Conservation (phyloP, 2,888 invertebrate genomes). For the Panopea generosa region DNA sequence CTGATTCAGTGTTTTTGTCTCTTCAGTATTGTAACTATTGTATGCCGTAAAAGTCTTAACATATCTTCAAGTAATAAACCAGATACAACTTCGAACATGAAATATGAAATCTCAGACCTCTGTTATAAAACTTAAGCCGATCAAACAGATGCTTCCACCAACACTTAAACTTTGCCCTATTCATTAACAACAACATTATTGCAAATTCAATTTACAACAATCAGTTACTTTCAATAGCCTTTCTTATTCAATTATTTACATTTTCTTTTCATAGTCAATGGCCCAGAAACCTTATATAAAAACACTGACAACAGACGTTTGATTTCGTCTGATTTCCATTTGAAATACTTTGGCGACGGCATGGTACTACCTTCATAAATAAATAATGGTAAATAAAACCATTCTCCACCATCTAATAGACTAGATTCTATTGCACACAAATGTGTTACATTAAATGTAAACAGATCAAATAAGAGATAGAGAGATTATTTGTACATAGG, state of each 20-base stretch:
- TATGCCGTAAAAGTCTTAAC: too few relatives aligned
- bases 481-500: conserved; percentile 26
- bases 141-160: too few relatives aligned
- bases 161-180: too few relatives aligned
- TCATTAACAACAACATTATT: too few relatives aligned
- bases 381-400: conserved; percentile 27
- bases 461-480: conserved; percentile 22
- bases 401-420: conserved; percentile 3
- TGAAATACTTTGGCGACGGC: background rate
- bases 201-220: too few relatives aligned
- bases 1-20: too few relatives aligned
- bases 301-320: background rate
- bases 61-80: too few relatives aligned
- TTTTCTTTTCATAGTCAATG: background rate
- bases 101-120: too few relatives aligned
- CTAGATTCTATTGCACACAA: conserved; percentile 9
- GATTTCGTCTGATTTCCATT: background rate
- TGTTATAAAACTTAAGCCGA: too few relatives aligned
- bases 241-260: conserved; percentile 7
- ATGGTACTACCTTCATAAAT: conserved; percentile 17
- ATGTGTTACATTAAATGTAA: conserved; percentile 21
- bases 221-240: background rate
- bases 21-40: too few relatives aligned
- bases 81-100: too few relatives aligned
- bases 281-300: conserved; percentile 14